These are phyloP conservation scores for Danio kyathit DNA, from an alignment of 2,797 vertebrate species.

Conservation along the genomic window DNA sequence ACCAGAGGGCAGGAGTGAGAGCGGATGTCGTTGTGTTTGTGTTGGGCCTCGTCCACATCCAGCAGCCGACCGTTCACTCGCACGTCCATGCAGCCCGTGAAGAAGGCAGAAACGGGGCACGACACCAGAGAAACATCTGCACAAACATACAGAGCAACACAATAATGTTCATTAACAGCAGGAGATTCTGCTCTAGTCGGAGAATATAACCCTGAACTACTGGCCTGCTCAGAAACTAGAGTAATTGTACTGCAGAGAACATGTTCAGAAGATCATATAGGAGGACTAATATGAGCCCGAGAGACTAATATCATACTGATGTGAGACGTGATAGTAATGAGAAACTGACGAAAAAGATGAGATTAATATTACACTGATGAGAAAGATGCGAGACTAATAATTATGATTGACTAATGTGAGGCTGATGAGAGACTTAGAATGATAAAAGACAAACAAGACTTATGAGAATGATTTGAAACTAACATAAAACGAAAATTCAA, in stretches of 20 bases:
- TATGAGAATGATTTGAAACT: background rate
- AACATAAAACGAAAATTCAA: too few species aligned
- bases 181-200: background rate
- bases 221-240: background rate
- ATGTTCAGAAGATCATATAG: too few species aligned
- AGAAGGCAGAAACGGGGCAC: slow-evolving; percentile 89
- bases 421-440: background rate
- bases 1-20: slow-evolving; percentile 95
- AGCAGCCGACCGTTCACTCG: slow-evolving; percentile 78
- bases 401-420: background rate
- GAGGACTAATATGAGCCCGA: background rate
- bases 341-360: background rate
- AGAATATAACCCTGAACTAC: background rate
- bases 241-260: too few species aligned
- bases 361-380: background rate
- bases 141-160: background rate
- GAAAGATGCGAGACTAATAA: background rate
- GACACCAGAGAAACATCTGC: slow-evolving; percentile 90
- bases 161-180: too few species aligned
- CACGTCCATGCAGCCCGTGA: slow-evolving; percentile 93
- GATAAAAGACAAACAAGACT: too few species aligned
- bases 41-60: slow-evolving; percentile 90
- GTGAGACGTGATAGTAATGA: background rate
- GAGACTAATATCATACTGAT: too few species aligned
- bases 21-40: slow-evolving; percentile 93